phyloP scores from a whole-genome alignment of 1,140 invertebrate species.

The Monomorium pharaonis region DNA sequence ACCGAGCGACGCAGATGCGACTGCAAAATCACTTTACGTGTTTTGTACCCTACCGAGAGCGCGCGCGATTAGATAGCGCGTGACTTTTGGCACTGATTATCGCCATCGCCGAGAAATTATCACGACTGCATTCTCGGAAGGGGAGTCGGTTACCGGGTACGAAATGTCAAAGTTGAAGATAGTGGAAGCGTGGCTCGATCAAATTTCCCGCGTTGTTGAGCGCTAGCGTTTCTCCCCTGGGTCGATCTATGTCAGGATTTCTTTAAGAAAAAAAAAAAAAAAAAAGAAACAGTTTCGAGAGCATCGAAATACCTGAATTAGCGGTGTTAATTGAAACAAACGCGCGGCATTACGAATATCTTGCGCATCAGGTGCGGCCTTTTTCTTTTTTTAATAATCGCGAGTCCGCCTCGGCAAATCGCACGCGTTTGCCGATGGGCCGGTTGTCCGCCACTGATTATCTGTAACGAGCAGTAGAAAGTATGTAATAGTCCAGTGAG shows the following conservation, averaged over 20 bases:
- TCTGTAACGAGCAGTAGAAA: conserved; percentile 54
- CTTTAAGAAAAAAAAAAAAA: too few species aligned
- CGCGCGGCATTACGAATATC: conserved; percentile 13
- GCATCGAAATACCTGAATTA: background rate
- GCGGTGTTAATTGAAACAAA: conserved; percentile 21
- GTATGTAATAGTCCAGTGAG: conserved; percentile 59
- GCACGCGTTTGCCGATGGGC: conserved; percentile 32
- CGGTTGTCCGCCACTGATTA: conserved; percentile 51
- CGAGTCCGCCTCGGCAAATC: conserved; percentile 3
- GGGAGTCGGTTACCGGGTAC: background rate
- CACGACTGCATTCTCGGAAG: background rate
- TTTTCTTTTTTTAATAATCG: background rate
- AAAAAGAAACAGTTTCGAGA: background rate
- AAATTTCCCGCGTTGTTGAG: background rate
- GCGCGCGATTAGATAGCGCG: background rate
- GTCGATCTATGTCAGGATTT: background rate
- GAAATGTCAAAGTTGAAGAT: conserved; percentile 22
- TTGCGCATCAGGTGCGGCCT: background rate
- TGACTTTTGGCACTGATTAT: conserved; percentile 56
- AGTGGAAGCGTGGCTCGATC: background rate
- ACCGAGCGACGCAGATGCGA: background rate
- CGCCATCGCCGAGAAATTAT: background rate
- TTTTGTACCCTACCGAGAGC: background rate
- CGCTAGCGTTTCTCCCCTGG: background rate
- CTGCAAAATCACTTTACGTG: background rate